Conservation (phyloP, 1,140 invertebrate genomes). For the Drosophila sechellia region DNA sequence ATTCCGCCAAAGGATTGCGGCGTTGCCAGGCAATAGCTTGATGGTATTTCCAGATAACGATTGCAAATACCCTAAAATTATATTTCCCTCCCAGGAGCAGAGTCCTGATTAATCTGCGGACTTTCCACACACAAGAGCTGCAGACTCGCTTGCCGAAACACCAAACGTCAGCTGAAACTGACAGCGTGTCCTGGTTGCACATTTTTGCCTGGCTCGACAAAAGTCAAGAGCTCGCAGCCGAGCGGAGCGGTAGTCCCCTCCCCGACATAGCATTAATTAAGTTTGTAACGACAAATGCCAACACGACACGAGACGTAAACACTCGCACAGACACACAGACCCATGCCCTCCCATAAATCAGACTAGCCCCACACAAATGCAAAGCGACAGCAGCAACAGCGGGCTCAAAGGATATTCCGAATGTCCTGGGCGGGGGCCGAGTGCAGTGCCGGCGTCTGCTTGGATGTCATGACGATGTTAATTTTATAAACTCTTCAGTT, state of each 20-base stretch:
- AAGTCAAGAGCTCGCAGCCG: slow-evolving; percentile 55
- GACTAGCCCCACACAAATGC: slow-evolving; percentile 52
- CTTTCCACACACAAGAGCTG: neutral
- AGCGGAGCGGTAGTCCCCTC: neutral
- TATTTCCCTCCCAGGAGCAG: slow-evolving; percentile 10
- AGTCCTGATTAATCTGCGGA: slow-evolving; percentile 25
- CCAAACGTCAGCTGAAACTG: slow-evolving; percentile 57
- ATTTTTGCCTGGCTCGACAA: slow-evolving; percentile 53
- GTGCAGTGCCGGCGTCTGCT: slow-evolving; percentile 35
- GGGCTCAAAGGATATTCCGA: slow-evolving; percentile 53
- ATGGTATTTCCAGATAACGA: slow-evolving; percentile 22
- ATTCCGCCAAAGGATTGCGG: slow-evolving; percentile 14
- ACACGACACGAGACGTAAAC: slow-evolving; percentile 59
- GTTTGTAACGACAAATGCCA: slow-evolving; percentile 76
- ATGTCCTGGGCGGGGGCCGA: slow-evolving; percentile 7
- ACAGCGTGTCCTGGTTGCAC: slow-evolving; percentile 56
- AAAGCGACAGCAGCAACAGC: slow-evolving; percentile 42
- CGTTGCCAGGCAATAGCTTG: slow-evolving; percentile 35
- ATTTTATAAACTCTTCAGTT: slow-evolving; percentile 81
- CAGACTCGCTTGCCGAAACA: slow-evolving; percentile 17
- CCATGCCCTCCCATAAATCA: slow-evolving; percentile 47
- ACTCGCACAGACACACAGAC: slow-evolving; percentile 29
- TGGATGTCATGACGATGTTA: slow-evolving; percentile 78
- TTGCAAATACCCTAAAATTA: slow-evolving; percentile 32
- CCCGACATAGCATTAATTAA: slow-evolving; percentile 65